Evolutionary conservation across 1,140 invertebrate genomes (phyloP).

Genomic region (Neodiprion lecontei): DNA sequence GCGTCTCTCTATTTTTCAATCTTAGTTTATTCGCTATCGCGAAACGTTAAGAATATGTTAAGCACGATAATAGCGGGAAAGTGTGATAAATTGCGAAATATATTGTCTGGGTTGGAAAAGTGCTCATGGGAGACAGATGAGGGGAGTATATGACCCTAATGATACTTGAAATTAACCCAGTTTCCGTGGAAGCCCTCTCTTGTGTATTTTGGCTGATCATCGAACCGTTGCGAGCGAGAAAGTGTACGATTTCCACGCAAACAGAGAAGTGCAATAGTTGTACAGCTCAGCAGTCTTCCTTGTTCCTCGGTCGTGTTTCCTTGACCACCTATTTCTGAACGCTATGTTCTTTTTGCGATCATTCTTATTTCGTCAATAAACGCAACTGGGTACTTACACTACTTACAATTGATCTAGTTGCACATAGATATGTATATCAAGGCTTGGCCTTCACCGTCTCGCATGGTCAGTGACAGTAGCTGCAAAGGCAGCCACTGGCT

Average conservation of each 20-base stretch:
- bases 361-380: background rate
- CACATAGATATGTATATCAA: background rate
- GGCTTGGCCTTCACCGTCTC: background rate
- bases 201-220: background rate
- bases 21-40: too few relatives aligned
- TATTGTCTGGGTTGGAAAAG: background rate
- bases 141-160: background rate
- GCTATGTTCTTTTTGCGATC: background rate
- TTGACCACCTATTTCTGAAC: background rate
- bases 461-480: slow-evolving; percentile 4
- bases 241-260: background rate
- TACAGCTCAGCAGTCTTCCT: background rate
- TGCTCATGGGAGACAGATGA: background rate
- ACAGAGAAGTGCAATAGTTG: background rate
- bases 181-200: background rate
- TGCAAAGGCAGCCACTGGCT: background rate
- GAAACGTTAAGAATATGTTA: too few relatives aligned
- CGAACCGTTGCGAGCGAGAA: background rate
- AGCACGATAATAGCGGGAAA: background rate
- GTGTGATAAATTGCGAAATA: slow-evolving; percentile 1
- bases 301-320: background rate
- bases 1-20: background rate
- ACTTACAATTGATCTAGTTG: background rate
- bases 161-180: background rate
- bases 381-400: too few relatives aligned